A percentile compares a stretch with the other conserved stretches of the same genome.
phyloP scores from a whole-genome alignment of 1,140 invertebrate species.

The Caenorhabditis latens region DNA sequence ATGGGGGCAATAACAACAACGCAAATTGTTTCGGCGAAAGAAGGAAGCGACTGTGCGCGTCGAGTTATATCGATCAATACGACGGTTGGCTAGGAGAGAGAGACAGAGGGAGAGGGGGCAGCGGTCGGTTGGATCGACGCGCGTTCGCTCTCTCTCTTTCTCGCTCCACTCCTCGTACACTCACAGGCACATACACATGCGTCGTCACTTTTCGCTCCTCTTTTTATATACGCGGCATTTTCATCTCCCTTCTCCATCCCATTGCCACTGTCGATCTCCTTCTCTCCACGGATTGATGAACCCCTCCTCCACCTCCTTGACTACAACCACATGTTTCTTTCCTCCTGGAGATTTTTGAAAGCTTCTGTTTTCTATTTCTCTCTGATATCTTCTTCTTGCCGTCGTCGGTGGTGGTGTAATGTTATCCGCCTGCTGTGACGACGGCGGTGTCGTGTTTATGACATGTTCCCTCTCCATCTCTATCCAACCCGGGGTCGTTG shows the following conservation, averaged over 20 bases:
- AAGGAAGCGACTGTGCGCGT: conserved; percentile 10
- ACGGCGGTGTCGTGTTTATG: conserved; percentile 52
- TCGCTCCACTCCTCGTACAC: conserved; percentile 42
- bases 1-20: conserved; percentile 8
- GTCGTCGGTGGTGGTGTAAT: background rate
- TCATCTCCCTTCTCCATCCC: background rate
- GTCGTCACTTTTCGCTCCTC: conserved; percentile 53
- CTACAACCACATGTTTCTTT: conserved; percentile 37
- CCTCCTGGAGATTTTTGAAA: conserved; percentile 26
- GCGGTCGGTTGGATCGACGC: conserved; percentile 37
- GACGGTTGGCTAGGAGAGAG: background rate
- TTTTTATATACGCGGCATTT: conserved; percentile 46
- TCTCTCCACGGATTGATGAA: conserved; percentile 42
- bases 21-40: conserved; percentile 47
- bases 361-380: conserved; percentile 21
- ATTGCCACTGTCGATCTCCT: background rate
- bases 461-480: conserved; percentile 21
- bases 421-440: conserved; percentile 53
- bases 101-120: background rate
- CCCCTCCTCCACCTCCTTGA: conserved; percentile 19
- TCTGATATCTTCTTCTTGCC: background rate
- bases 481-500: conserved; percentile 23
- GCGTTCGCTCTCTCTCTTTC: conserved; percentile 19
- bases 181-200: conserved; percentile 54
- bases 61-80: conserved; percentile 50